Base-by-base conservation (phyloP, 2,888 invertebrate species). In the Apantesis nais region DNA sequence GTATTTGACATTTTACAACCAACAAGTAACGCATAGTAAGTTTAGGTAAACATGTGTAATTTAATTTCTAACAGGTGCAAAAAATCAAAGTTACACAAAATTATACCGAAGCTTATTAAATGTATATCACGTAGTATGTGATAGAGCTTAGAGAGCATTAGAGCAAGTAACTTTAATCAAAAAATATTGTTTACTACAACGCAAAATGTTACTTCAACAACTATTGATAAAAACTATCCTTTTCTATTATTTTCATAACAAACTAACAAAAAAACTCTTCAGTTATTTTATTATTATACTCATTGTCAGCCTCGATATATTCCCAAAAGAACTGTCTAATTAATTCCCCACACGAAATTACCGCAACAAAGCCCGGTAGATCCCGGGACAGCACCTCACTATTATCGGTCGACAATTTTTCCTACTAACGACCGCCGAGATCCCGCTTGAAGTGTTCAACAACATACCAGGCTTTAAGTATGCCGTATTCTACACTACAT, bases 321-420 rank as follows among this genome's bases (percentile, higher is more conserved):
- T 58, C 65, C 68, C 39, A 41, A 73, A 77, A 74, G 70, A 65
- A 66, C 63, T 68, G 64, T 55, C 68, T 78, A 80, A 80, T 77
- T 74, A 77, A 61, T 69, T 52, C 60, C n/a, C 63, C 37, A 58
- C 71, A 74, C 71, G 71, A 75, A 75, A 75, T 67, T 65, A 68
- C 62, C 64, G 52, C 72, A 70, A 75, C 74, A 78, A 74, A 70
- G 66, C 64, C 44, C 7, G 29, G 29, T 61, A 39, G 55, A 73
- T 74, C 72, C 78, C 68, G 77, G 77, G 80, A 74, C 72, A 66
- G 31, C 73, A 62, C 81, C 78, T 83, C 76, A 76, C 79, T 81
- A 83, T 82, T 82, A 80, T 78, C 80, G 74, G 72, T 78, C 74
- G 75, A 77, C 78, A 79, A 80, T 79, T 79, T 73, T 79, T 75